A percentile compares a stretch with the other conserved stretches of the same genome.
Evolutionary conservation across 2,113 vertebrate species (phyloP).

Genomic region (Pimephales promelas): DNA sequence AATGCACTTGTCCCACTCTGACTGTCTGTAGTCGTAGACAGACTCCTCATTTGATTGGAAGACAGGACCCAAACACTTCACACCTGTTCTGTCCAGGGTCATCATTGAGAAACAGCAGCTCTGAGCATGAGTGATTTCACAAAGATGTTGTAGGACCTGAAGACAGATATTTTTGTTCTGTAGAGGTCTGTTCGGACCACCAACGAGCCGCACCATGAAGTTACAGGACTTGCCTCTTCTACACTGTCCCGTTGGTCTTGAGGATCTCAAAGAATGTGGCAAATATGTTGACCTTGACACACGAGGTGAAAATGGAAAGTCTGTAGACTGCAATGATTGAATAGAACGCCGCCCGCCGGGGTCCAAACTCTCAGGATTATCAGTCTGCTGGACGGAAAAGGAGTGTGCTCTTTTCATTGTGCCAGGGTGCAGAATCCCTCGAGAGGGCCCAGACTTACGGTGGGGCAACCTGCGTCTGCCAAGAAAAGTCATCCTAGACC

Average conservation of each 20-base stretch:
- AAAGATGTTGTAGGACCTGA: conserved; percentile 57
- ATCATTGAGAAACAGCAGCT: conserved; percentile 56
- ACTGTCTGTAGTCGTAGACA: conserved; percentile 44
- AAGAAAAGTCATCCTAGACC: conserved; percentile 29
- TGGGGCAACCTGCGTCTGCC: conserved; percentile 50
- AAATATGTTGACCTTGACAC: conserved; percentile 32
- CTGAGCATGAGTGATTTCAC: conserved; percentile 59
- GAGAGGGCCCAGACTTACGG: conserved; percentile 41
- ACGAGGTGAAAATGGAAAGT: conserved; percentile 31
- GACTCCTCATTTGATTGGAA: conserved; percentile 23
- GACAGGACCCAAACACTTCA: conserved; percentile 51
- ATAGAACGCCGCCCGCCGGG: too few relatives aligned
- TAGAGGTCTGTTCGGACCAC: conserved; percentile 51
- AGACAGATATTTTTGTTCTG: conserved; percentile 60
- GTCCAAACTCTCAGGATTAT: conserved; percentile 33
- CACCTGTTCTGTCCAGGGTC: conserved; percentile 46
- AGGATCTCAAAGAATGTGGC: conserved; percentile 25
- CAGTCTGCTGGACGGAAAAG: conserved; percentile 30
- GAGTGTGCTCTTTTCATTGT: conserved; percentile 27
- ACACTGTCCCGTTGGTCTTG: conserved; percentile 41
- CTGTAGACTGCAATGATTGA: too few relatives aligned
- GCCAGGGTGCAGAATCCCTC: conserved; percentile 10
- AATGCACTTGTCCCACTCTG: conserved; percentile 58
- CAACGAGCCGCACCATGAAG: conserved; percentile 62
- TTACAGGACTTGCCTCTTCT: conserved; percentile 55